These are phyloP conservation scores for Polylopha cassiicola DNA, from an alignment of 2,888 invertebrate genomes.

Conservation along the genomic window DNA sequence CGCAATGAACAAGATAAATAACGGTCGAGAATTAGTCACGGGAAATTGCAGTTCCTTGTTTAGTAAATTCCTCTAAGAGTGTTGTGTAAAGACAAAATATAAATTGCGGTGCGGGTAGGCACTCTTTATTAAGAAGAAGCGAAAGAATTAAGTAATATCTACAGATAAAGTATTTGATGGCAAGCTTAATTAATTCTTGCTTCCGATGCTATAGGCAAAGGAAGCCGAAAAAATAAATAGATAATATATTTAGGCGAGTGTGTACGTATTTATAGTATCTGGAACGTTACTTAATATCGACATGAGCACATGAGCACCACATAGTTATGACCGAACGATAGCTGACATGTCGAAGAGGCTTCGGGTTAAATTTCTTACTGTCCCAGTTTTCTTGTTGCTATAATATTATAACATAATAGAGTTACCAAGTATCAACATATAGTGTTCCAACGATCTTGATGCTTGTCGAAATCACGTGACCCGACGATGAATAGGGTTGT, in stretches of 20 bases:
- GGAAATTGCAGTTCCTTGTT: constrained; percentile 66
- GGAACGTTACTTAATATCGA: no score
- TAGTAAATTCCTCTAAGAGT: constrained; percentile 52
- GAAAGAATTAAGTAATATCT: constrained; percentile 48
- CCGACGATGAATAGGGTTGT: no score
- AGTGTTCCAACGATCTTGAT: no score
- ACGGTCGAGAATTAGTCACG: constrained; percentile 56
- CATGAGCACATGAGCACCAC: no score
- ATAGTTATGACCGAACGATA: no score
- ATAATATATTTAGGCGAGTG: no score
- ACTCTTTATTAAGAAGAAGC: constrained; percentile 51
- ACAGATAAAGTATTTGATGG: constrained; percentile 30
- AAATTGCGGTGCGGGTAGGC: constrained; percentile 50
- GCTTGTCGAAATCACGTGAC: no score
- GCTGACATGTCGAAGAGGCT: no score
- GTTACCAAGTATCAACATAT: no score
- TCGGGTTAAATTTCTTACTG: not conserved
- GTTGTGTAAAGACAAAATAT: constrained; percentile 37
- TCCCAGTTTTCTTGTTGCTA: no score
- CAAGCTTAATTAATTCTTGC: constrained; percentile 45
- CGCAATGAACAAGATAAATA: constrained; percentile 59
- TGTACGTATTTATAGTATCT: constrained; percentile 4
- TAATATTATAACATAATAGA: no score
- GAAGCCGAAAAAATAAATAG: no score
- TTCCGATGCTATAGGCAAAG: constrained; percentile 25